A percentile compares a stretch with the other conserved stretches of the same genome.
phyloP scores from a whole-genome alignment of 2,797 vertebrate species.

The Lutjanus argentimaculatus region DNA sequence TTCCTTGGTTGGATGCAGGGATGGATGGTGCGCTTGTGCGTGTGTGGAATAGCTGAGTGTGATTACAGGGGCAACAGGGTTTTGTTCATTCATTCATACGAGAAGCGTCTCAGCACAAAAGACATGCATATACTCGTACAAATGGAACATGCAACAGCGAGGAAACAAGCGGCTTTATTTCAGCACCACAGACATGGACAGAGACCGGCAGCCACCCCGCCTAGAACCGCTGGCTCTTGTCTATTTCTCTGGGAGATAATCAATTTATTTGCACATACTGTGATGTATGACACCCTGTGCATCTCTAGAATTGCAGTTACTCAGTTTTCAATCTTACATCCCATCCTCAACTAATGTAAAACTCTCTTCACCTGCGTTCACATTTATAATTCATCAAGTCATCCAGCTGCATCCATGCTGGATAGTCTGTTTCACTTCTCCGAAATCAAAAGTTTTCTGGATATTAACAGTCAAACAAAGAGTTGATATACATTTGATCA shows the following conservation, averaged over 20 bases:
- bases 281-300: background rate
- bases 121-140: background rate
- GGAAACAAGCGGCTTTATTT: constrained; percentile 66
- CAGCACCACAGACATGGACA: constrained; percentile 93
- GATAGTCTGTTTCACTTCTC: constrained; percentile 20
- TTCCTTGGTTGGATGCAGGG: constrained; percentile 36
- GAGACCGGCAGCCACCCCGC: constrained; percentile 63
- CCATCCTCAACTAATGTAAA: background rate
- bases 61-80: constrained; percentile 11
- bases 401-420: constrained; percentile 20
- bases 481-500: background rate
- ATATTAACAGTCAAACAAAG: constrained; percentile 30
- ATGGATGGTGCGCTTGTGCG: constrained; percentile 49
- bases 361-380: background rate
- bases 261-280: background rate
- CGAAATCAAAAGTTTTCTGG: constrained; percentile 55
- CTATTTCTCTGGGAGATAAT: constrained; percentile 17
- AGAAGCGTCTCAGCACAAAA: background rate
- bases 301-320: background rate
- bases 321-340: background rate
- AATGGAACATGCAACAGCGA: constrained; percentile 8
- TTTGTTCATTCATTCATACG: constrained; percentile 32
- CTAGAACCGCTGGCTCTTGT: constrained; percentile 32
- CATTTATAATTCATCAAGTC: constrained; percentile 38
- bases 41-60: constrained; percentile 63